Evolutionary conservation across 2,797 vertebrate species (phyloP).

Genomic region (Bovichtus variegatus): DNA sequence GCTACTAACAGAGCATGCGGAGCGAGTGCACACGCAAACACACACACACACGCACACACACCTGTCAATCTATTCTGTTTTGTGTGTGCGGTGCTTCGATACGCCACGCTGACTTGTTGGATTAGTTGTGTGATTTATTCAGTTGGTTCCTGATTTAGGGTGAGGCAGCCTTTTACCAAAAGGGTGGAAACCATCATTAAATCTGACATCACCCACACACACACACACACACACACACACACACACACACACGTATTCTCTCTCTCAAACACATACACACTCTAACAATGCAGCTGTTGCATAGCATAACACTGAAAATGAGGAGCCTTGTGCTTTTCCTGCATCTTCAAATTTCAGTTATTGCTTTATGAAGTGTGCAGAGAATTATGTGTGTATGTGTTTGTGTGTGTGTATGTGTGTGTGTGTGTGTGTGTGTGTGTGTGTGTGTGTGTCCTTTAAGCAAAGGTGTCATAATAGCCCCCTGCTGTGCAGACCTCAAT

Average conservation of each 20-base stretch:
- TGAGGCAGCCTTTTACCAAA: constrained; percentile 52
- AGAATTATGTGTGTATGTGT: constrained; percentile 1
- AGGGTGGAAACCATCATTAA: constrained; percentile 74
- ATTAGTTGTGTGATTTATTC: constrained; percentile 75
- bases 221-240: constrained; percentile 26
- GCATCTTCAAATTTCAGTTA: constrained; percentile 26
- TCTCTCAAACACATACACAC: constrained; percentile 13
- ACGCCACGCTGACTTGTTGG: constrained; percentile 66
- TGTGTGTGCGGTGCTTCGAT: constrained; percentile 48
- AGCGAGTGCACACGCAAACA: constrained; percentile 13
- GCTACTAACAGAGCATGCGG: constrained; percentile 66
- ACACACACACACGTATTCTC: background rate
- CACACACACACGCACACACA: constrained; percentile 17
- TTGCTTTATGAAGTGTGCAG: constrained; percentile 16
- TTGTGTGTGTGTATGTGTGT: constrained; percentile 12
- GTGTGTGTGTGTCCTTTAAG: constrained; percentile 50
- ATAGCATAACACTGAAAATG: constrained; percentile 25
- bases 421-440: constrained; percentile 17
- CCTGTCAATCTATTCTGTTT: constrained; percentile 64
- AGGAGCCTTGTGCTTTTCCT: constrained; percentile 12
- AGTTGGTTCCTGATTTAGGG: constrained; percentile 66
- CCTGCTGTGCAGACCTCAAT: constrained; percentile 81
- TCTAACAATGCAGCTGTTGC: constrained; percentile 40
- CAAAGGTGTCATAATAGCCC: constrained; percentile 76
- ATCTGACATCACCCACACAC: constrained; percentile 65